phyloP scores from a whole-genome alignment of 1,140 invertebrate genomes.

The Oncopodura yosiiana region DNA sequence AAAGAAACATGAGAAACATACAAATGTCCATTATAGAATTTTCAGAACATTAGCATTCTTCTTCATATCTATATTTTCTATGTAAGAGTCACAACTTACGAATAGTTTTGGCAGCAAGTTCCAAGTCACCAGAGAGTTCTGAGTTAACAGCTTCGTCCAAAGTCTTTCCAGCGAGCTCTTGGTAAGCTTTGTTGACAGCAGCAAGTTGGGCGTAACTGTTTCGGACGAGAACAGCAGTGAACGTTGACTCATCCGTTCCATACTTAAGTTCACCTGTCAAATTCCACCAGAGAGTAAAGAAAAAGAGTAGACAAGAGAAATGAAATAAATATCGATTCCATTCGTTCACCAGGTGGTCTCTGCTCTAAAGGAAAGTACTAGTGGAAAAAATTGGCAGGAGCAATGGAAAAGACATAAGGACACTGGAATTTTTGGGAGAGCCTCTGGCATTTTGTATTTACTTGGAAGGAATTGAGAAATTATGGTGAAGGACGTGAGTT shows the following conservation, averaged over 20 bases:
- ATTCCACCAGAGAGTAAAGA: constrained; percentile 1
- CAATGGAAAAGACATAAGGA: no score
- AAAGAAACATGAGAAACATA: constrained; percentile 10
- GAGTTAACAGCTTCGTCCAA: constrained; percentile 28
- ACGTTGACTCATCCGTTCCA: constrained; percentile 80
- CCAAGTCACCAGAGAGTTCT: constrained; percentile 31
- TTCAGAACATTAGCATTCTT: neutral
- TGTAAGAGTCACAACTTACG: constrained; percentile 37
- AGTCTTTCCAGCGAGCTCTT: constrained; percentile 43
- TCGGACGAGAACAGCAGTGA: constrained; percentile 60
- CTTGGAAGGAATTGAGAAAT: no score
- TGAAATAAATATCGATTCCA: neutral
- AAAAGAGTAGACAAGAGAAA: neutral
- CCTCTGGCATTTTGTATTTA: no score
- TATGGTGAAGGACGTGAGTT: no score
- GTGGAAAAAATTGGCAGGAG: no score
- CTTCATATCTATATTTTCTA: no score
- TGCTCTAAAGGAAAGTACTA: no score
- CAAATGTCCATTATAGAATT: neutral
- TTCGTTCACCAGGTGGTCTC: no score
- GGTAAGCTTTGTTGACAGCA: constrained; percentile 52
- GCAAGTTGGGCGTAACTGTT: constrained; percentile 39
- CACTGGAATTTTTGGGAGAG: no score
- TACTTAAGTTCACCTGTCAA: constrained; percentile 61
- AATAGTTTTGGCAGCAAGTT: constrained; percentile 32